phyloP scores from a whole-genome alignment of 2,797 vertebrate genomes.

The Margarornis squamiger region DNA sequence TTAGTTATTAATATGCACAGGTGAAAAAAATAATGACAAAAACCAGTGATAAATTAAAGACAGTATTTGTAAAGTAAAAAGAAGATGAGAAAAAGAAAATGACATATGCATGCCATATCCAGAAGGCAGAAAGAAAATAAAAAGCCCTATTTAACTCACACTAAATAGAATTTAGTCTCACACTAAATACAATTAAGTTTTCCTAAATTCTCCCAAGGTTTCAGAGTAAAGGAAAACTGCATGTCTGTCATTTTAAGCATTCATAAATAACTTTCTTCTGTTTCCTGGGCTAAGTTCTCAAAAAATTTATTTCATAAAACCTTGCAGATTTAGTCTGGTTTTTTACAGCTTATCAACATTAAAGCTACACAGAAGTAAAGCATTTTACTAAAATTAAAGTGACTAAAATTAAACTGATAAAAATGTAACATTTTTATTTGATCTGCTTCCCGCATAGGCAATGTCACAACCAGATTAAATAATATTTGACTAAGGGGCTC shows the following conservation, averaged over 20 bases:
- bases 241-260: background rate
- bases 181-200: background rate
- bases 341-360: background rate
- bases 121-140: background rate
- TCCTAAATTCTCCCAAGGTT: background rate
- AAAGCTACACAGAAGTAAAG: background rate
- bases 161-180: background rate
- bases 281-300: background rate
- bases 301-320: background rate
- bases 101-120: rapidly evolving
- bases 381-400: background rate
- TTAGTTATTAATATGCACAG: background rate
- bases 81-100: background rate
- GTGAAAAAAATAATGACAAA: background rate
- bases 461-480: background rate
- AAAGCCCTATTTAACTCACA: background rate
- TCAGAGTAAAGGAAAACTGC: background rate
- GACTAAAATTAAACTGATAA: no score
- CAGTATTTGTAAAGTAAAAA: background rate
- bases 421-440: background rate
- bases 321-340: background rate
- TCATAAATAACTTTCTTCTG: background rate
- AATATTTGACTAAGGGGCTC: background rate
- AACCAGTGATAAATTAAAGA: background rate
- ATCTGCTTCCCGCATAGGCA: background rate